These are phyloP conservation scores for Cryptomyrus ogoouensis DNA, from an alignment of 2,113 vertebrate species.

Conservation along the genomic window DNA sequence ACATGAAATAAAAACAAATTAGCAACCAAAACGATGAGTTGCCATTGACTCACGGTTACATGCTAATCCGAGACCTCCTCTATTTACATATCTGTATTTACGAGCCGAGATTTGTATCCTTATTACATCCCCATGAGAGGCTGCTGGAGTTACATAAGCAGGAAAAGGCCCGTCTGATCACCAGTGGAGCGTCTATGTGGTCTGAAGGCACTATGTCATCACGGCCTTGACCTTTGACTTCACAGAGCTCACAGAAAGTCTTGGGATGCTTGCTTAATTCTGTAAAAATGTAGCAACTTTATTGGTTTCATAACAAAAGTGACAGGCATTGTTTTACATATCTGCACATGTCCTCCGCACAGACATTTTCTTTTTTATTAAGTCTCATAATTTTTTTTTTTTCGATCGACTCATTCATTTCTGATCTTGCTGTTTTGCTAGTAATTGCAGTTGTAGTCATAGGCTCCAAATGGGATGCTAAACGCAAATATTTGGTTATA, in stretches of 20 bases:
- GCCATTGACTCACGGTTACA: neutral
- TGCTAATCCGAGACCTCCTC: neutral
- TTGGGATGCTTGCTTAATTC: neutral
- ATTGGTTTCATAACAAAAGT: neutral
- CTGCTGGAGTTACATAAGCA: neutral
- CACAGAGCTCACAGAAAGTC: neutral
- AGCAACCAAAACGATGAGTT: neutral
- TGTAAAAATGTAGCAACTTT: neutral
- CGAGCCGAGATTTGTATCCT: neutral
- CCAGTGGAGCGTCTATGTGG: neutral
- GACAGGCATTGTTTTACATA: neutral
- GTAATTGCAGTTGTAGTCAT: neutral
- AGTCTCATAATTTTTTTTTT: neutral
- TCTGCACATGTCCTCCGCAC: neutral
- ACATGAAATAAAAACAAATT: neutral
- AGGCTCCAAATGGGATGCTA: neutral
- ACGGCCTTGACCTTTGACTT: neutral
- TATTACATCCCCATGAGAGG: neutral
- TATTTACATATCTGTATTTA: neutral
- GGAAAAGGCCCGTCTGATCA: neutral
- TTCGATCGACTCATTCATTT: neutral
- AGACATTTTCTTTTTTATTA: neutral
- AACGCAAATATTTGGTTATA: neutral
- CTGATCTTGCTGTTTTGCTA: neutral
- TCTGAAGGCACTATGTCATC: neutral